phyloP scores from a whole-genome alignment of 2,113 vertebrate genomes.

The Aspiorhynchus laticeps region DNA sequence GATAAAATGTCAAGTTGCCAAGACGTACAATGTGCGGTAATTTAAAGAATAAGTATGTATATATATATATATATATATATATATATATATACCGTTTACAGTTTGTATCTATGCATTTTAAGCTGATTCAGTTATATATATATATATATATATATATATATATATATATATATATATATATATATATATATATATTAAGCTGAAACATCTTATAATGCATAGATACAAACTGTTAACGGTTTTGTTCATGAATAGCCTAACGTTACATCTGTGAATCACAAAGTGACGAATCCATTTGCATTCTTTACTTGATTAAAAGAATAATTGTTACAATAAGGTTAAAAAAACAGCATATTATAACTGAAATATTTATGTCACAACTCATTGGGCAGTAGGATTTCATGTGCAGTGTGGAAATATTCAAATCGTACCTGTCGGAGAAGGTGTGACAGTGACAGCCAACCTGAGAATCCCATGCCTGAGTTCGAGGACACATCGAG shows the following conservation, averaged over 20 bases:
- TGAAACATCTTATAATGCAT: too few species aligned
- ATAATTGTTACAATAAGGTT: not conserved
- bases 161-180: too few species aligned
- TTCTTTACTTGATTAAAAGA: not conserved
- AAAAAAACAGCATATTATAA: conserved; percentile 6
- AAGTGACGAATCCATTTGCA: not conserved
- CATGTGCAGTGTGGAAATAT: not conserved
- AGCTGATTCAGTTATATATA: too few species aligned
- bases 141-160: too few species aligned
- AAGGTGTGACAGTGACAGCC: conserved; percentile 77
- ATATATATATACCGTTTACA: rapidly evolving
- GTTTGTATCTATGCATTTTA: too few species aligned
- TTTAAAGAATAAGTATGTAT: too few species aligned
- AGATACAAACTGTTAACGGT: not conserved
- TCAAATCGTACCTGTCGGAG: conserved; percentile 74
- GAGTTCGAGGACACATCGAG: conserved; percentile 78
- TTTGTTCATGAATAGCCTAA: not conserved
- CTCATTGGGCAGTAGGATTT: not conserved
- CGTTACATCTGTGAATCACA: not conserved
- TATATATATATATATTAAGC: too few species aligned
- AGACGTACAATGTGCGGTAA: not conserved
- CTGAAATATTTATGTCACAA: not conserved
- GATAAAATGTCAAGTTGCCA: not conserved
- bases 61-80: too few species aligned
- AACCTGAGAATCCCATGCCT: conserved; percentile 72